Conservation (phyloP, 2,888 invertebrate species). For the Arrhopalites spinosus region DNA sequence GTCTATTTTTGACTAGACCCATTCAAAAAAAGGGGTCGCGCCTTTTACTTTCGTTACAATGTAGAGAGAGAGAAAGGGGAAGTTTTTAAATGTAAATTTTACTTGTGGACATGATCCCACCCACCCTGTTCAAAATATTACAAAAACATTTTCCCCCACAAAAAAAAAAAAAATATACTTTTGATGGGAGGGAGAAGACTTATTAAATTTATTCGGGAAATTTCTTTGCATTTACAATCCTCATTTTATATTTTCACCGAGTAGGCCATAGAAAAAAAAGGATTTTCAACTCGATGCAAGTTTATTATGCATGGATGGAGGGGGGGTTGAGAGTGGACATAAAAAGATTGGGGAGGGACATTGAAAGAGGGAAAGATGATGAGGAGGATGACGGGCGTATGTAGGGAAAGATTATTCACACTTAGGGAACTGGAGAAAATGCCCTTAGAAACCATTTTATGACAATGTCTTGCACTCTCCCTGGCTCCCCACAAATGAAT, state of each 20-base stretch:
- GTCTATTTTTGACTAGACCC: no score
- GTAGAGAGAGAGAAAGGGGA: neutral
- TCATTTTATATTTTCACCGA: neutral
- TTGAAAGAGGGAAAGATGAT: conserved; percentile 20
- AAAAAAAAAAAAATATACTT: no score
- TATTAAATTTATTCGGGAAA: no score
- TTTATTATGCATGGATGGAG: no score
- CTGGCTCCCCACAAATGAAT: conserved; percentile 42
- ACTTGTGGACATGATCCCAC: no score
- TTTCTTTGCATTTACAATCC: neutral
- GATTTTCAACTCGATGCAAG: no score
- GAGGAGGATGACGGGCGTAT: conserved; percentile 20
- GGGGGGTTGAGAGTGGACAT: neutral
- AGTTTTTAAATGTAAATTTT: neutral
- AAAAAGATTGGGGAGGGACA: conserved; percentile 1
- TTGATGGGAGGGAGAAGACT: no score
- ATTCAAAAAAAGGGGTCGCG: no score
- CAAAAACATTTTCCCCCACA: neutral
- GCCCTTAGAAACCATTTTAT: conserved; percentile 44
- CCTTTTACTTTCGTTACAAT: no score
- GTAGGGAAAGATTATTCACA: conserved; percentile 52
- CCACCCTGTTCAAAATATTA: no score
- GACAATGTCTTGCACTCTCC: conserved; percentile 52
- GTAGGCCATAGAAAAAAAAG: no score
- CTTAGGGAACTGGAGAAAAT: conserved; percentile 45